These are phyloP conservation scores for Phoenicopterus ruber DNA, from an alignment of 2,113 vertebrate genomes.

Conservation along the genomic window DNA sequence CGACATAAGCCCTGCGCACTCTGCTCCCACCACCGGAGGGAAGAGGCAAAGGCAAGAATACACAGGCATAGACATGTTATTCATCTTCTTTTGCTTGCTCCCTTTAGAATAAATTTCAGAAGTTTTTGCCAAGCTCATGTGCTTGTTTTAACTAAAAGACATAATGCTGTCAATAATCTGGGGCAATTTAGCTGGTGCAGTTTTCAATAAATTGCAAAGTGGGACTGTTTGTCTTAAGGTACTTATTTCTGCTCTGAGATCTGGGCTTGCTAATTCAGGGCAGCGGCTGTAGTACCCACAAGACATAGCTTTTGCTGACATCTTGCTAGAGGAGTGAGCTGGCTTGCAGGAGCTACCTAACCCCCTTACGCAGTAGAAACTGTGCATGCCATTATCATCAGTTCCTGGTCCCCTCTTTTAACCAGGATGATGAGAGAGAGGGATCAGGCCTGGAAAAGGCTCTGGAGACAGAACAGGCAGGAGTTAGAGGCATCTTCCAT, in stretches of 20 bases:
- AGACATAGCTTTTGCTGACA: not conserved
- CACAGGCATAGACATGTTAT: not conserved
- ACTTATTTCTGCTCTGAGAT: not conserved
- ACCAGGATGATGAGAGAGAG: not conserved
- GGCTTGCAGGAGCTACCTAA: not conserved
- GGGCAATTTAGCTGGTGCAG: not conserved
- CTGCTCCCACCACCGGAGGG: not conserved
- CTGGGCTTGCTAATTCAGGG: not conserved
- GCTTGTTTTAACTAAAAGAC: not conserved
- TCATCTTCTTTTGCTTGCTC: not conserved
- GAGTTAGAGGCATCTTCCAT: not conserved
- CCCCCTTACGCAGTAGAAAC: not conserved
- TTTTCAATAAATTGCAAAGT: not conserved
- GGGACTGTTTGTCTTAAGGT: not conserved
- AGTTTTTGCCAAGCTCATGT: not conserved
- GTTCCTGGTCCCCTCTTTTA: not conserved
- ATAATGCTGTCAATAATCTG: not conserved
- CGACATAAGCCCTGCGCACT: rapidly evolving
- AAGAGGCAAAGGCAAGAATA: not conserved
- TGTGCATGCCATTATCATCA: rapidly evolving
- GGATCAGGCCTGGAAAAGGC: not conserved
- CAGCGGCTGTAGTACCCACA: not conserved
- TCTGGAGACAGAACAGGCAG: not conserved
- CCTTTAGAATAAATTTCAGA: not conserved
- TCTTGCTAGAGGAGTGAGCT: not conserved